Conservation (phyloP, 2,113 vertebrate species). For the Hippocampus comes region DNA sequence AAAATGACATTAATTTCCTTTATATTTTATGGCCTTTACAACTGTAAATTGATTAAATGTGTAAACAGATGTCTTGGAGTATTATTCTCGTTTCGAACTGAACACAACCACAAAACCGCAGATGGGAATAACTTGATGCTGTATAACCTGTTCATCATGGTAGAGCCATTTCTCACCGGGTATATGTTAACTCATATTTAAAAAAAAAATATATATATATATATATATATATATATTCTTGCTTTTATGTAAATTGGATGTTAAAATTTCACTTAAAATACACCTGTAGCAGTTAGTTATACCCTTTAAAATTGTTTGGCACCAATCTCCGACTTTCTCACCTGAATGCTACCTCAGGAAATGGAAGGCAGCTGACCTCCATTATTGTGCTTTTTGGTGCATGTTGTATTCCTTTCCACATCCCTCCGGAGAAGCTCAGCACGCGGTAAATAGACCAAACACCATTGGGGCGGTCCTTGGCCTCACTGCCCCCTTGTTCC, state of each 20-base stretch:
- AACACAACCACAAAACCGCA: too few relatives aligned
- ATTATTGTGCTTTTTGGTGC: constrained; percentile 63
- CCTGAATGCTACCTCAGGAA: constrained; percentile 90
- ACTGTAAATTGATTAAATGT: too few relatives aligned
- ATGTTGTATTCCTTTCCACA: constrained; percentile 72
- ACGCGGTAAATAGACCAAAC: constrained; percentile 88
- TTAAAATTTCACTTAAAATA: background rate
- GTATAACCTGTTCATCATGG: too few relatives aligned
- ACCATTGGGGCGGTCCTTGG: constrained; percentile 81
- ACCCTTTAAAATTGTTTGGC: background rate
- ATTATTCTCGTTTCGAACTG: too few relatives aligned
- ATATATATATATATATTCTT: background rate
- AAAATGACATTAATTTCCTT: too few relatives aligned
- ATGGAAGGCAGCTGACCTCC: constrained; percentile 79
- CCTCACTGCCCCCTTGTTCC: constrained; percentile 64
- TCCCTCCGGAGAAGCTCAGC: constrained; percentile 81
- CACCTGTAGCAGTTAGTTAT: background rate
- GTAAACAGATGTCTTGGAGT: too few relatives aligned
- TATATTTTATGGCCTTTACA: too few relatives aligned
- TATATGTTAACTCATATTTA: too few relatives aligned
- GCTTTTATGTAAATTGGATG: background rate
- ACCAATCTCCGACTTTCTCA: constrained; percentile 44
- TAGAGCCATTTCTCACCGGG: too few relatives aligned
- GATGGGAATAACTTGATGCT: too few relatives aligned
- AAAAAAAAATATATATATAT: too few relatives aligned